Percentiles rank a stretch among this genome's conserved stretches.
Evolutionary conservation across 2,113 vertebrate genomes (phyloP).

Genomic region (Cyprinus carpio): DNA sequence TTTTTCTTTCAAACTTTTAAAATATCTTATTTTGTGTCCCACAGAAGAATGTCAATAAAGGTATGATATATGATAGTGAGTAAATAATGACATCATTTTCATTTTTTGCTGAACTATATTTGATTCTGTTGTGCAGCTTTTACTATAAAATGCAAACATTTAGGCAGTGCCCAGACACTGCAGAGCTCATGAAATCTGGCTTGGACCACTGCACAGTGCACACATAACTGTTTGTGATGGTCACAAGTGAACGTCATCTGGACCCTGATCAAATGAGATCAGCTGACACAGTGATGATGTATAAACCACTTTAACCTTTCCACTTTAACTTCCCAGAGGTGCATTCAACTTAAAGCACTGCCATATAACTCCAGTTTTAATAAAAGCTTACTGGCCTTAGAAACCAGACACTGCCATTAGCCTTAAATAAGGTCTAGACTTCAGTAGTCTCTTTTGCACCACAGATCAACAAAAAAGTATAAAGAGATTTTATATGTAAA

Average conservation of each 20-base stretch:
- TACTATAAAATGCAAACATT: background rate
- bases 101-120: background rate
- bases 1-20: background rate
- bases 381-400: background rate
- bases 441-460: background rate
- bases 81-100: background rate
- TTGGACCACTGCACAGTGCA: background rate
- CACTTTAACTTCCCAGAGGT: background rate
- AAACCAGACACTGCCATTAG: background rate
- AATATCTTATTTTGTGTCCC: background rate
- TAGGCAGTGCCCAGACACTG: background rate
- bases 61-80: background rate
- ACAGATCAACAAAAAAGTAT: background rate
- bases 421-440: background rate
- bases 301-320: conserved; percentile 1
- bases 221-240: background rate
- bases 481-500: background rate
- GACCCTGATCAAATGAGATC: background rate
- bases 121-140: background rate
- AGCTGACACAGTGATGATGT: conserved; percentile 9
- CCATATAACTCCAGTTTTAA: background rate
- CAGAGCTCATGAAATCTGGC: background rate
- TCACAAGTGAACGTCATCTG: background rate
- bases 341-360: background rate
- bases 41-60: background rate